phyloP scores from a whole-genome alignment of 2,113 vertebrate species.

The Lepisosteus oculatus region DNA sequence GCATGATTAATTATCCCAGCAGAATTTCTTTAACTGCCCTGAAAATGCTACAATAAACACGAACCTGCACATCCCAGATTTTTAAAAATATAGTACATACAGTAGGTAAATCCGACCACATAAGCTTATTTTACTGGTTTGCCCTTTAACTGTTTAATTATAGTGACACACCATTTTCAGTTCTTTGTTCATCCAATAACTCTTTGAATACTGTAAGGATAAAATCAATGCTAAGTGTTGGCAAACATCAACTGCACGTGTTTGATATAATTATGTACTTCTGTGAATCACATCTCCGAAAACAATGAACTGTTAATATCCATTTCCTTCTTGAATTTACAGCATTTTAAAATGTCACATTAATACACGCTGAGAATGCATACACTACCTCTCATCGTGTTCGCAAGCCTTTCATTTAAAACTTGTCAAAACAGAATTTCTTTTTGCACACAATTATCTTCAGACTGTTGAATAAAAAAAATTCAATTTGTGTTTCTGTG shows the following conservation, averaged over 20 bases:
- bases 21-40: neutral
- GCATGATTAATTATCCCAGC: neutral
- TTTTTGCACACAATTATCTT: conserved; percentile 48
- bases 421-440: conserved; percentile 46
- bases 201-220: neutral
- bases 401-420: conserved; percentile 36
- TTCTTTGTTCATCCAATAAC: too few relatives aligned
- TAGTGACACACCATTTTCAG: too few relatives aligned
- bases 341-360: conserved; percentile 12
- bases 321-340: conserved; percentile 15
- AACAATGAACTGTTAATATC: neutral
- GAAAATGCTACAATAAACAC: neutral
- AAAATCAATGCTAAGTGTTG: neutral
- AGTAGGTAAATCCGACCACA: too few relatives aligned
- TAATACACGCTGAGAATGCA: conserved; percentile 34
- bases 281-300: conserved; percentile 9
- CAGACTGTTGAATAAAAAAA: conserved; percentile 37
- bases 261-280: conserved; percentile 8
- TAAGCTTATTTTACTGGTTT: too few relatives aligned
- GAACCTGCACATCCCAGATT: too few relatives aligned
- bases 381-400: conserved; percentile 25
- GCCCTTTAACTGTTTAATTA: too few relatives aligned
- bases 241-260: neutral
- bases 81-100: too few relatives aligned
- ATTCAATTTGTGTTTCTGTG: conserved; percentile 47